A percentile compares a stretch with the other conserved stretches of the same genome.
Evolutionary conservation across 30 jellyfish, hydroid and myxozoan species (phyloP).

Genomic region (Nemopilema nomurai): DNA sequence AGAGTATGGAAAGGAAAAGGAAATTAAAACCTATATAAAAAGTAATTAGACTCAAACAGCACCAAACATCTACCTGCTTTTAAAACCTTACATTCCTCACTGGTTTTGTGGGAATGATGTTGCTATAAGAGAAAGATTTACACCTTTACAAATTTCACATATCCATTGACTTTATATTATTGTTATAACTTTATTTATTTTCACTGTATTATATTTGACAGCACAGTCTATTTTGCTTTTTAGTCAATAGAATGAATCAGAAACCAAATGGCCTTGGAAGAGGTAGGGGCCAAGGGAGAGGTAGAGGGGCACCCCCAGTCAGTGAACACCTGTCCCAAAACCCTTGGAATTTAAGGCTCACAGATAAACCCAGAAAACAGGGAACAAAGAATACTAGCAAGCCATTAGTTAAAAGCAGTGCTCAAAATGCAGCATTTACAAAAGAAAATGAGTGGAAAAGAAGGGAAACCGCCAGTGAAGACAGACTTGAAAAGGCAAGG

Average conservation of each 20-base stretch:
- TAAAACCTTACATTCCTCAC: too few relatives aligned
- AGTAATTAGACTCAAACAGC: too few relatives aligned
- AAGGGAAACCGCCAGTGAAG: constrained; percentile 60
- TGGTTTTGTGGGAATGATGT: too few relatives aligned
- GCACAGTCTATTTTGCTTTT: not conserved
- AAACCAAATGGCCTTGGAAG: constrained; percentile 20
- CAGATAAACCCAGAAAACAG: not conserved
- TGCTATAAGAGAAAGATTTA: too few relatives aligned
- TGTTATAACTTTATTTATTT: not conserved
- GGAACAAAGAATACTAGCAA: not conserved
- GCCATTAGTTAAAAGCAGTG: not conserved
- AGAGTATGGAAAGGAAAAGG: too few relatives aligned
- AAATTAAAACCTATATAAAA: too few relatives aligned
- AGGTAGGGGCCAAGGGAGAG: constrained; percentile 56
- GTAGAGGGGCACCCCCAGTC: not conserved
- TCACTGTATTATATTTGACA: not conserved
- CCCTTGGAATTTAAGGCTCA: constrained; percentile 14
- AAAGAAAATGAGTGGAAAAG: constrained; percentile 45
- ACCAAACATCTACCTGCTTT: too few relatives aligned
- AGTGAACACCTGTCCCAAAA: not conserved
- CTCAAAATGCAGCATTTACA: not conserved
- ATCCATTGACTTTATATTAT: too few relatives aligned
- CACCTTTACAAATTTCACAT: too few relatives aligned
- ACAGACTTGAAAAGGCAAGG: constrained; percentile 63
- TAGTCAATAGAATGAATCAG: not conserved